Percentiles rank a stretch among this genome's conserved stretches.
Evolutionary conservation across 2,113 vertebrate species (phyloP).

Genomic region (Spea bombifrons): DNA sequence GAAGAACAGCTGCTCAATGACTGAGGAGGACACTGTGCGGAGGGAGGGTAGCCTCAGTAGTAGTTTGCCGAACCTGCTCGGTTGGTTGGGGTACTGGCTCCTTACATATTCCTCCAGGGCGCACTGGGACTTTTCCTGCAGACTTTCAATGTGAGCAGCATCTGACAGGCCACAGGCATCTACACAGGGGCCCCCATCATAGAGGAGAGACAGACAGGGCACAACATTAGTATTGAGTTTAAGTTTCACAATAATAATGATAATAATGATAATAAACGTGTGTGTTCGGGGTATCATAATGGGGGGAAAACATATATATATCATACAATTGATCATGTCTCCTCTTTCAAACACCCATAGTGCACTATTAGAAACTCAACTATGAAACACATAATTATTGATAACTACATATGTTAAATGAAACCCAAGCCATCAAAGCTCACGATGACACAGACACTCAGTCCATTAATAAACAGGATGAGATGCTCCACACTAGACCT

Average conservation of each 20-base stretch:
- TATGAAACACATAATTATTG: no score
- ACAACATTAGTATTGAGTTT: constrained; percentile 41
- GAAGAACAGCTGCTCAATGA: constrained; percentile 99
- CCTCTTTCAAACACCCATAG: no score
- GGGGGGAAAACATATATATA: no score
- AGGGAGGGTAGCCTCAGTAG: constrained; percentile 92
- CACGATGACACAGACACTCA: no score
- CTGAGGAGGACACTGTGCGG: constrained; percentile 93
- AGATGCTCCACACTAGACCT: not conserved
- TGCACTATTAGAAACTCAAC: no score
- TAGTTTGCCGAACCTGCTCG: constrained; percentile 97
- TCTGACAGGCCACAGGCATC: constrained; percentile 98
- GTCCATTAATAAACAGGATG: not conserved
- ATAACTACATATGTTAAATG: no score
- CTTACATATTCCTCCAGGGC: constrained; percentile 95
- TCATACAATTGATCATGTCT: no score
- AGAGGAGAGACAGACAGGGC: constrained; percentile 40
- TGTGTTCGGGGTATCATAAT: no score
- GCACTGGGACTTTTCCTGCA: constrained; percentile 97
- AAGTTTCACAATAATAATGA: no score
- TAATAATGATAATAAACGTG: no score
- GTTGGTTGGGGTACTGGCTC: constrained; percentile 97
- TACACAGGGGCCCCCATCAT: constrained; percentile 56
- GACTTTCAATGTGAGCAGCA: constrained; percentile 95
- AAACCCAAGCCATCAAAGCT: no score